A percentile compares a stretch with the other conserved stretches of the same genome.
phyloP scores from a whole-genome alignment of 2,888 invertebrate species.

The Urechis unicinctus region DNA sequence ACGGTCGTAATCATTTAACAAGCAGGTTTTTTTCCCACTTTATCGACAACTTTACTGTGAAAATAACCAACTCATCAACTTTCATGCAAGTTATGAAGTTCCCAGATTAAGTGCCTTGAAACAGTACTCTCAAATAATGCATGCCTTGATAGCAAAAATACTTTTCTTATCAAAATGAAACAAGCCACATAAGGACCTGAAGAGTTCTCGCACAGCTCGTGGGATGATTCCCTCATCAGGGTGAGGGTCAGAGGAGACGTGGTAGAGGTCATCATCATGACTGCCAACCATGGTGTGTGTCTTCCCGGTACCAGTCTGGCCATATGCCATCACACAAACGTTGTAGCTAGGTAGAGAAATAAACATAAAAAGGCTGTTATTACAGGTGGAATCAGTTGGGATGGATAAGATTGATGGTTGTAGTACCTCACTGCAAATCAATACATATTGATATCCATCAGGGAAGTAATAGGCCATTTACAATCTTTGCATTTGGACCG shows the following conservation, averaged over 20 bases:
- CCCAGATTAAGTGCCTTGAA: too few relatives aligned
- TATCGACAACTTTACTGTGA: too few relatives aligned
- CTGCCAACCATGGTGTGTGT: constrained; percentile 43
- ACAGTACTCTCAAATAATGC: neutral
- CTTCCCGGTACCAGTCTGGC: constrained; percentile 43
- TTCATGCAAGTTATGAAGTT: too few relatives aligned
- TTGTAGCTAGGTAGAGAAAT: constrained; percentile 28
- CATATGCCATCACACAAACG: constrained; percentile 45
- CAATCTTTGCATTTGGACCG: too few relatives aligned
- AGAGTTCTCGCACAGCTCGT: constrained; percentile 36
- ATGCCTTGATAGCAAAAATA: neutral
- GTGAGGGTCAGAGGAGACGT: constrained; percentile 34
- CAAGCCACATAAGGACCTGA: constrained; percentile 29
- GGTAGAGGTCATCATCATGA: constrained; percentile 34
- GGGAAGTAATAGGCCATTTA: too few relatives aligned
- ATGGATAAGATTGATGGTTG: too few relatives aligned
- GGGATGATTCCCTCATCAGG: constrained; percentile 42
- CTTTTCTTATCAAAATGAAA: neutral
- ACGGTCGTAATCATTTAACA: too few relatives aligned
- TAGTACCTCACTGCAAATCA: too few relatives aligned
- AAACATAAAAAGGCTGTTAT: neutral
- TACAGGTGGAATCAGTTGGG: too few relatives aligned
- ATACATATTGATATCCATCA: too few relatives aligned
- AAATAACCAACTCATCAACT: too few relatives aligned
- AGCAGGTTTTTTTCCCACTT: too few relatives aligned